Evolutionary conservation across 2,888 invertebrate species (phyloP).

Genomic region (Spisula solida): DNA sequence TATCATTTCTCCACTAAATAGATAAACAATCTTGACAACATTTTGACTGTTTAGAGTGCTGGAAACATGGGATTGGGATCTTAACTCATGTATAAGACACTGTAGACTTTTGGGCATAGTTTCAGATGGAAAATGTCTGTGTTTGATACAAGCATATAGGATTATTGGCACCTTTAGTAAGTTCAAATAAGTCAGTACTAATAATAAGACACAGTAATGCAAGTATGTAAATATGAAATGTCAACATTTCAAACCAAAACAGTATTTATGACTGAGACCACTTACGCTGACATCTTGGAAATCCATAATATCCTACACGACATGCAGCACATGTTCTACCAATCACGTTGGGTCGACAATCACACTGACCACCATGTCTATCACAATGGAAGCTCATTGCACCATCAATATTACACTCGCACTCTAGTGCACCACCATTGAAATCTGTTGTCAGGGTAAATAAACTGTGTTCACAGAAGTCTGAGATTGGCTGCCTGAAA

Average conservation of each 20-base stretch:
- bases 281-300: slow-evolving; percentile 94
- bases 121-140: no score
- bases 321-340: slow-evolving; percentile 90
- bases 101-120: no score
- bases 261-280: slow-evolving; percentile 33
- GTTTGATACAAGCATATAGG: no score
- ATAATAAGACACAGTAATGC: no score
- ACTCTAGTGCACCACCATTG: slow-evolving; percentile 96
- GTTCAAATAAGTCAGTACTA: no score
- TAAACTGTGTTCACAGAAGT: slow-evolving; percentile 95
- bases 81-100: no score
- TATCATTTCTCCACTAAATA: no score
- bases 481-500: slow-evolving; percentile 64
- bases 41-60: no score
- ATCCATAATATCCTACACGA: slow-evolving; percentile 97
- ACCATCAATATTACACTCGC: slow-evolving; percentile 96
- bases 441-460: slow-evolving; percentile 98
- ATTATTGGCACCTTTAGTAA: no score
- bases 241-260: background rate
- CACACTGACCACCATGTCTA: slow-evolving; percentile 98
- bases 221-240: background rate
- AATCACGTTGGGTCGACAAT: slow-evolving; percentile 96
- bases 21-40: no score
- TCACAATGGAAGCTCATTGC: slow-evolving; percentile 96
- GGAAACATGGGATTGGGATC: no score